Evolutionary conservation across 2,888 invertebrate genomes (phyloP).

Genomic region (Nasonovia ribisnigri): DNA sequence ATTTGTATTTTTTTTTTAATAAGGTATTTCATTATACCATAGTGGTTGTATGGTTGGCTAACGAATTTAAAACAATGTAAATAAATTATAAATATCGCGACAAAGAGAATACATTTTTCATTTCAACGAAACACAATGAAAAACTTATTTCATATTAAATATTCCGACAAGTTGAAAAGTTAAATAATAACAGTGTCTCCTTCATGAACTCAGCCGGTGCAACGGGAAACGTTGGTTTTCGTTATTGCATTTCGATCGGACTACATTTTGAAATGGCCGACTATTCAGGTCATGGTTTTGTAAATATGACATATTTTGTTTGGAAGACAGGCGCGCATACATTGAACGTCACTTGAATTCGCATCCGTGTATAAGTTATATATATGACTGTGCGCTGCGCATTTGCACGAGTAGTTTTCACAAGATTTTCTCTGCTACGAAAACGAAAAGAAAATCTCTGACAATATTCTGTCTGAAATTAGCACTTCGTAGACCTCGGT

Average conservation of each 20-base stretch:
- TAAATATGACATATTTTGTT: neutral
- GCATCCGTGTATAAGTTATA: neutral
- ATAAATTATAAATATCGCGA: neutral
- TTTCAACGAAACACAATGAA: neutral
- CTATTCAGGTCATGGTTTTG: neutral
- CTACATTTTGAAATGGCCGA: neutral
- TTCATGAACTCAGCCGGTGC: neutral
- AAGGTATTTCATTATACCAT: neutral
- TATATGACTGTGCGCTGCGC: too few species aligned
- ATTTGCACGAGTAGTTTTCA: neutral
- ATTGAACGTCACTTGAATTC: neutral
- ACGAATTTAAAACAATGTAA: conserved; percentile 8
- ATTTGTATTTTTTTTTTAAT: neutral
- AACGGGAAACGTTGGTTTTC: neutral
- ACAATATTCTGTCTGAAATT: neutral
- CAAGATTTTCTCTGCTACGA: neutral
- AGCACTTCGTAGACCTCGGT: neutral
- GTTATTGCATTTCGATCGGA: neutral
- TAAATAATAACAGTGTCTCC: neutral
- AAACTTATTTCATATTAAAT: neutral
- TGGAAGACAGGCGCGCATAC: neutral
- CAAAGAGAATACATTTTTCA: neutral
- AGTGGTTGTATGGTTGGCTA: neutral
- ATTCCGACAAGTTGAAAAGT: neutral
- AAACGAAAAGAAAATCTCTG: neutral